Base-by-base conservation (phyloP, 1,140 invertebrate genomes). In the Ectropis grisescens region DNA sequence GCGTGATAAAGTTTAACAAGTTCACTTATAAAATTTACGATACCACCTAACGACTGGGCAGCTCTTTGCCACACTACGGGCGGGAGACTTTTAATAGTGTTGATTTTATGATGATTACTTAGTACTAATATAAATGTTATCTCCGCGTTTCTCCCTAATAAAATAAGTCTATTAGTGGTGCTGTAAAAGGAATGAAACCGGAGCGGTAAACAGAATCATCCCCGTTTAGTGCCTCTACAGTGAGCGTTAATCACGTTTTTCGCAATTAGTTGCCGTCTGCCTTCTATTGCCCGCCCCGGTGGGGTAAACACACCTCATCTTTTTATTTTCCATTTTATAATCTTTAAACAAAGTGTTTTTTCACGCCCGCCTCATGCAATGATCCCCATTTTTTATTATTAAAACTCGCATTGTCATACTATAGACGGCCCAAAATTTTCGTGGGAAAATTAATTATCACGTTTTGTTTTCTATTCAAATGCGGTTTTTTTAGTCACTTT, bases 211-310 rank as follows among this genome's bases (percentile, higher is more conserved):
- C 48, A 60, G 46, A 49, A 46, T 47, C 51, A 51, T 57, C 45
- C 51, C 46, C 55, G 50, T 65, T 58, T 58, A 66, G 50, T 60
- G 52, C 47, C 45, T 55, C 41, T 47, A 54, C 58, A 57, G 57
- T 53, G 58, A 55, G 65, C 62, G 62, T 67, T 75, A 71, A 75
- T 75, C 59, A 69, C 49, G 59, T 75, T 75, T 61, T 61, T 64
- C 58, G 58, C 67, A 67, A 75, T 75, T 71, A 69, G 62, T 61
- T 54, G 44, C 47, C 54, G 48, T 54, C 50, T 46, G 49, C 52
- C 47, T 57, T 47, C 68, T 59, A 62, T 61, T 51, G 46, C 51
- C 53, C 51, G 54, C 51, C 41, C 44, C 34, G 47, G 30, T 56
- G 37, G 40, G 53, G 52, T 53, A 60, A 58, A 65, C 58, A 65